These are phyloP conservation scores for Pelodiscus sinensis DNA, from an alignment of 2,113 vertebrate genomes.

Conservation along the genomic window DNA sequence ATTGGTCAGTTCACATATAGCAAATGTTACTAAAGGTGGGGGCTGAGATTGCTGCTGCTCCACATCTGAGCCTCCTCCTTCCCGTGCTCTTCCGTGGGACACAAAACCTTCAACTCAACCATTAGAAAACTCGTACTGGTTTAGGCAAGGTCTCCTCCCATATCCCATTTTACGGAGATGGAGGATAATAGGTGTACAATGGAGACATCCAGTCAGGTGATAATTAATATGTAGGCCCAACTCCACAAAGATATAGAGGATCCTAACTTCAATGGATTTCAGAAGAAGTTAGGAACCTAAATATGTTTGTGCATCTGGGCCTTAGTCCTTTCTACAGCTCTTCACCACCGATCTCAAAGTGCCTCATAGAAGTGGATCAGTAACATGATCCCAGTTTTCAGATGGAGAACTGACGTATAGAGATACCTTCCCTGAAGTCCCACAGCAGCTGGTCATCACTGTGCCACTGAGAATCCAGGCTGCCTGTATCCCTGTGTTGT, in stretches of 20 bases:
- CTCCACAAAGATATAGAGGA: background rate
- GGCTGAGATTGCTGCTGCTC: background rate
- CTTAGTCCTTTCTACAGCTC: background rate
- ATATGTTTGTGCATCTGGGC: background rate
- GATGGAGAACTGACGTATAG: background rate
- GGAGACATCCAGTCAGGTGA: fast-evolving
- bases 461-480: background rate
- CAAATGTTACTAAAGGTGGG: background rate
- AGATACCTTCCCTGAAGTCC: background rate
- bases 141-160: background rate
- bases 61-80: background rate
- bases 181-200: background rate
- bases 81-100: fast-evolving
- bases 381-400: background rate
- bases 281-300: background rate
- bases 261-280: background rate
- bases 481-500: background rate
- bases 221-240: background rate
- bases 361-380: background rate
- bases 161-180: background rate
- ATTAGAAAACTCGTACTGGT: background rate
- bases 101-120: background rate
- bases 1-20: background rate
- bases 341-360: background rate
- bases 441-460: background rate